These are phyloP conservation scores for Corythornis cristatus DNA, from an alignment of 2,113 vertebrate species.

Conservation along the genomic window DNA sequence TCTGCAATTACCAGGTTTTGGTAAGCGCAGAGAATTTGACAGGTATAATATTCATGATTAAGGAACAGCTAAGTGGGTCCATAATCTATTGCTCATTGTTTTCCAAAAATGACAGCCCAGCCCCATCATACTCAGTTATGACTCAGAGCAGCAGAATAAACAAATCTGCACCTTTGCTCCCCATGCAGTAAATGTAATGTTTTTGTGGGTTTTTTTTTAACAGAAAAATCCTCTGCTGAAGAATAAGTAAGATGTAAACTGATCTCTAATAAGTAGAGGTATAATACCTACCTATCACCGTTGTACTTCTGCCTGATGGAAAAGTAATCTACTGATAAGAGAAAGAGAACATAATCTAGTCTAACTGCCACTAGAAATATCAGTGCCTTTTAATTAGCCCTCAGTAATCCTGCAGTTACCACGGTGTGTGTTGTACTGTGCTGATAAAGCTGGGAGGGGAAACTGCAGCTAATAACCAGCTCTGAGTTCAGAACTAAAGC, in stretches of 20 bases:
- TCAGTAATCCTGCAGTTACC: background rate
- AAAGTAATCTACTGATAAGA: background rate
- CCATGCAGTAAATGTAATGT: background rate
- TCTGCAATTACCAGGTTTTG: slow-evolving; percentile 37
- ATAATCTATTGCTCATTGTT: slow-evolving; percentile 1
- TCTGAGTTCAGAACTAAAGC: background rate
- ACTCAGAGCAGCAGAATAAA: slow-evolving; percentile 12
- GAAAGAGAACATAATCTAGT: background rate
- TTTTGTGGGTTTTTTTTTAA: background rate
- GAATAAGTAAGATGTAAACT: background rate
- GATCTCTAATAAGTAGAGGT: background rate
- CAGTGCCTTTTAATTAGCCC: background rate
- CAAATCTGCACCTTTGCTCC: background rate
- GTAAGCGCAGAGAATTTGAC: slow-evolving; percentile 29
- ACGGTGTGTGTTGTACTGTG: background rate
- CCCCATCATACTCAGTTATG: background rate
- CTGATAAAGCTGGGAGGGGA: background rate
- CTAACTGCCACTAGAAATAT: background rate
- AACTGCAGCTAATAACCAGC: background rate
- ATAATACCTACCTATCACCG: background rate
- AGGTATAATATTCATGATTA: slow-evolving; percentile 49
- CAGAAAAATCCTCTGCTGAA: background rate
- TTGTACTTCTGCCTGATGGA: background rate
- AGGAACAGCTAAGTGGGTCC: slow-evolving; percentile 11
- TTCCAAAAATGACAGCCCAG: background rate